Evolutionary conservation across 2,888 invertebrate species (phyloP).

Genomic region (Microlaimidae sp.): DNA sequence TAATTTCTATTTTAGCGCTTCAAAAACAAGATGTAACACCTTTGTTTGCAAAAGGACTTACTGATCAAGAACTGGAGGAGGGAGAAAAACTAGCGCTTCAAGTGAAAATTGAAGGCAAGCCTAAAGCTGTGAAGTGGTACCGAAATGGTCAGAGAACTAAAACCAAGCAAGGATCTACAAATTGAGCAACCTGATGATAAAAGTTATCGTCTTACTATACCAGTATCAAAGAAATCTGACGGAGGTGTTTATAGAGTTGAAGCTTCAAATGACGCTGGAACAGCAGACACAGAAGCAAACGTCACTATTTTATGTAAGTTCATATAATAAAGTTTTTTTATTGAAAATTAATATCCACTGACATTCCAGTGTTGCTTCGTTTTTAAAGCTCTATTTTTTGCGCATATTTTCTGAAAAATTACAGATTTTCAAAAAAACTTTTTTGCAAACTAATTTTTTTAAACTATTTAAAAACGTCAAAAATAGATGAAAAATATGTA

Average conservation of each 20-base stretch:
- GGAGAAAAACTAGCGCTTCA: constrained; percentile 35
- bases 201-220: constrained; percentile 15
- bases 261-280: constrained; percentile 21
- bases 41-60: constrained; percentile 41
- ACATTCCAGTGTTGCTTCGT: too few relatives aligned
- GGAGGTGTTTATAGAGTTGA: constrained; percentile 20
- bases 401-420: too few relatives aligned
- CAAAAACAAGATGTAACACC: too few relatives aligned
- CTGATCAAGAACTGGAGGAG: constrained; percentile 39
- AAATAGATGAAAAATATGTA: too few relatives aligned
- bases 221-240: constrained; percentile 17
- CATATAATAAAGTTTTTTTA: too few relatives aligned
- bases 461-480: too few relatives aligned
- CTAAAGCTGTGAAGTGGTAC: constrained; percentile 63
- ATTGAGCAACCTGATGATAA: constrained; percentile 15
- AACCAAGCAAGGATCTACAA: constrained; percentile 2
- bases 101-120: constrained; percentile 55
- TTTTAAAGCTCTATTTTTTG: too few relatives aligned
- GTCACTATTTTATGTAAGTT: constrained; percentile 21
- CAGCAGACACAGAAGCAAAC: constrained; percentile 16
- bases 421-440: too few relatives aligned
- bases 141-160: constrained; percentile 25
- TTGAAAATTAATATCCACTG: too few relatives aligned
- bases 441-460: too few relatives aligned
- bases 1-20: too few relatives aligned